Evolutionary conservation across 2,888 invertebrate genomes (phyloP).

Genomic region (Eilema griseolum): DNA sequence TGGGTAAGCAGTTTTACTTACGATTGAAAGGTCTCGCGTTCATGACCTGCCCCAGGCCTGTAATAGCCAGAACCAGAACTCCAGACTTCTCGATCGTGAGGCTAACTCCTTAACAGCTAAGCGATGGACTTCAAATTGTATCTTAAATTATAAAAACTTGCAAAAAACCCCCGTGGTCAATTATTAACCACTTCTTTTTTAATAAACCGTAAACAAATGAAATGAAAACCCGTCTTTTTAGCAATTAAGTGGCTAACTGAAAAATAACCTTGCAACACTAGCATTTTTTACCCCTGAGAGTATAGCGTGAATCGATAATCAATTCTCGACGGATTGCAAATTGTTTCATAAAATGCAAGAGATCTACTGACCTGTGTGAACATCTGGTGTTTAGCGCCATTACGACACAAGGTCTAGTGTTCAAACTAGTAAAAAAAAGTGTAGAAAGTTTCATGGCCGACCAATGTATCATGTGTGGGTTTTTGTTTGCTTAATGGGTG

Average conservation of each 20-base stretch:
- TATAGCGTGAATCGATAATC: constrained; percentile 32
- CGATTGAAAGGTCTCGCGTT: too few relatives aligned
- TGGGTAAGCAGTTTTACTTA: too few relatives aligned
- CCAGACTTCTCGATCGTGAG: too few relatives aligned
- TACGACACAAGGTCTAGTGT: constrained; percentile 36
- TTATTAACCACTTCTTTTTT: too few relatives aligned
- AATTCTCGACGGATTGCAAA: constrained; percentile 36
- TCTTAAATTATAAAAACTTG: too few relatives aligned
- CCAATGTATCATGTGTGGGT: constrained; percentile 44
- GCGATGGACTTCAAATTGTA: too few relatives aligned
- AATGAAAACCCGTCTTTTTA: background rate
- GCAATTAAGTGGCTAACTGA: background rate
- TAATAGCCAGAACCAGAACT: too few relatives aligned
- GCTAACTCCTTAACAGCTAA: too few relatives aligned
- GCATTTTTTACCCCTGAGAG: background rate
- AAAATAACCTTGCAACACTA: constrained; percentile 6
- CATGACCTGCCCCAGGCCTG: too few relatives aligned
- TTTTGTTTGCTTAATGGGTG: constrained; percentile 2
- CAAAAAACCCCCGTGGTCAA: too few relatives aligned
- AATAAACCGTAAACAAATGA: background rate
- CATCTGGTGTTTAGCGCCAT: constrained; percentile 24
- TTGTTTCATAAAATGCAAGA: constrained; percentile 32
- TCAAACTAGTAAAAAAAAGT: constrained; percentile 42
- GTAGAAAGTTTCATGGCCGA: constrained; percentile 38
- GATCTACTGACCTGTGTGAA: constrained; percentile 19